Evolutionary conservation across 2,797 vertebrate genomes (phyloP).

Genomic region (Chaenodraco wilsoni): DNA sequence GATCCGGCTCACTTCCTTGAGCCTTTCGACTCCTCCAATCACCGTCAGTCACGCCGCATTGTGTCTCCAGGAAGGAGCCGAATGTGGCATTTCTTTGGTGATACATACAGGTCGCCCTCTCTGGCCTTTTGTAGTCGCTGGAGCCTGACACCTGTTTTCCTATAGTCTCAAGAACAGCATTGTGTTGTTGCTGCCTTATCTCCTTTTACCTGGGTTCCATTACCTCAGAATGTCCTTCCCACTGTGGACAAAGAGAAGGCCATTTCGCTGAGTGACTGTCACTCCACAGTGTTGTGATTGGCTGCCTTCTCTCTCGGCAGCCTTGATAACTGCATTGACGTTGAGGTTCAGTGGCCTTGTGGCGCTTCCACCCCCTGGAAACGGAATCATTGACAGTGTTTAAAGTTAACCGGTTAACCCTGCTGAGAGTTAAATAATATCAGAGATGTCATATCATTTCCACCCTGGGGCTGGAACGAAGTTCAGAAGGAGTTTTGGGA

Average conservation of each 20-base stretch:
- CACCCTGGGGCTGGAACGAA: conserved; percentile 18
- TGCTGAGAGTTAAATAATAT: conserved; percentile 22
- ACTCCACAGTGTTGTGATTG: conserved; percentile 49
- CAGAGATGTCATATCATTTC: conserved; percentile 12
- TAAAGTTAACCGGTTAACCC: conserved; percentile 32
- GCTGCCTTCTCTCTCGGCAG: conserved; percentile 26
- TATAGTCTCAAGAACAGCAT: conserved; percentile 33
- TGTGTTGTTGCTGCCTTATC: conserved; percentile 40
- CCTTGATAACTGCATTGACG: conserved; percentile 50
- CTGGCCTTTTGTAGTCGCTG: conserved; percentile 14
- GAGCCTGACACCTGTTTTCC: conserved; percentile 36
- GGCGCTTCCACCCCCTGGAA: conserved; percentile 18
- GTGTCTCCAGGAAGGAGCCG: background rate
- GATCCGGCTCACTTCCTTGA: conserved; percentile 48
- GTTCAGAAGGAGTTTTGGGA: conserved; percentile 4
- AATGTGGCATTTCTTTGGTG: conserved; percentile 20
- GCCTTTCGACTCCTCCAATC: conserved; percentile 20
- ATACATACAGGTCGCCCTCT: conserved; percentile 16
- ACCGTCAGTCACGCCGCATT: conserved; percentile 21
- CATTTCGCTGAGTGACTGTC: conserved; percentile 59
- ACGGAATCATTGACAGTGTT: conserved; percentile 55
- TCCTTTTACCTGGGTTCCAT: conserved; percentile 50
- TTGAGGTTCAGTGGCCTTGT: conserved; percentile 44
- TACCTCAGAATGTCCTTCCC: conserved; percentile 32
- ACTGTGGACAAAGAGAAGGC: conserved; percentile 49